Evolutionary conservation across 1,140 invertebrate genomes (phyloP).

Genomic region (Procambarus clarkii): DNA sequence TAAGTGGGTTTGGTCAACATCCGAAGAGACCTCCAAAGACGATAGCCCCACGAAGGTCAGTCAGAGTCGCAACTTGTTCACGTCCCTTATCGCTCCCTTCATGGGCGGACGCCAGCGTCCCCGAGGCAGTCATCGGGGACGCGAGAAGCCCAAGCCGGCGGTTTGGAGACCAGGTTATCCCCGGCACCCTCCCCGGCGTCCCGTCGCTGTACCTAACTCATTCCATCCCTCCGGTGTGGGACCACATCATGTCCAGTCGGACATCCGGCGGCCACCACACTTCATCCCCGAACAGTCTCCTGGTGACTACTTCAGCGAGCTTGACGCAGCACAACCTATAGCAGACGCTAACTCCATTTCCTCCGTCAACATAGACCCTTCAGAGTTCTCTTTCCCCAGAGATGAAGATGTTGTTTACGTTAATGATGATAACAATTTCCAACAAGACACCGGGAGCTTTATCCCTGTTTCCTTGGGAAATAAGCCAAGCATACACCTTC

Average conservation of each 20-base stretch:
- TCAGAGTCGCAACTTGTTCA: conserved; percentile 5
- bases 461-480: neutral
- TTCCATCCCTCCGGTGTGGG: conserved; percentile 11
- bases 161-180: conserved; percentile 11
- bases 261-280: neutral
- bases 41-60: too few species aligned
- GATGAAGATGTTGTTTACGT: neutral
- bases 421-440: neutral
- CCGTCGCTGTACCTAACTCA: neutral
- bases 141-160: conserved; percentile 4
- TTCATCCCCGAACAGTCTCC: neutral
- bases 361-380: neutral
- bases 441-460: neutral
- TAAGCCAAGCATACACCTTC: neutral
- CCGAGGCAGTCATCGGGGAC: neutral
- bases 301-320: neutral
- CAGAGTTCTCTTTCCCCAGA: neutral
- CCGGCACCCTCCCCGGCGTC: neutral
- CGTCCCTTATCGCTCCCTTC: conserved; percentile 32
- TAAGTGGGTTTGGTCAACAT: neutral
- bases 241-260: neutral
- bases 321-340: neutral
- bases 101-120: conserved; percentile 19
- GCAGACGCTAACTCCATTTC: neutral
- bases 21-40: neutral